Evolutionary conservation across 2,888 invertebrate genomes (phyloP).

Genomic region (Phrixothrix hirtus): DNA sequence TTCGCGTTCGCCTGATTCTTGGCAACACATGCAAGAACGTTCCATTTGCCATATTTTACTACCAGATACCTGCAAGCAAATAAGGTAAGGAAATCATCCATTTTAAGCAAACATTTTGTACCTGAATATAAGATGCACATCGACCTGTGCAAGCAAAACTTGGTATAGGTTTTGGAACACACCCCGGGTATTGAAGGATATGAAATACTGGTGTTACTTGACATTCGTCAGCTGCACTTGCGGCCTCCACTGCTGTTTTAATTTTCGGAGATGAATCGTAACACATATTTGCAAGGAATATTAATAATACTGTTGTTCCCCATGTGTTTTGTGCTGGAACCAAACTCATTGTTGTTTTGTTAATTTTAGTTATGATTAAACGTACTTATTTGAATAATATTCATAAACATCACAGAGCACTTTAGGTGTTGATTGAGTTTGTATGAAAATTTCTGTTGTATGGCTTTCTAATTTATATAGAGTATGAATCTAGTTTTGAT

Average conservation of each 20-base stretch:
- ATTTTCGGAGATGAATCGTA: conserved; percentile 45
- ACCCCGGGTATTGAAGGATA: conserved; percentile 87
- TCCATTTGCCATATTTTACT: conserved; percentile 97
- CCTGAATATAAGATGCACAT: conserved; percentile 91
- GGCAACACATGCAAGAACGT: conserved; percentile 92
- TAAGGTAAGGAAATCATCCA: too few relatives aligned
- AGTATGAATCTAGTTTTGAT: conserved; percentile 24
- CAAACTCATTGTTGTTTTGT: conserved; percentile 27
- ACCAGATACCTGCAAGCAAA: conserved; percentile 75
- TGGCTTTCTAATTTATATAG: conserved; percentile 10
- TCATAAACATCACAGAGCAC: conserved; percentile 16
- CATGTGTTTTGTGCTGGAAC: conserved; percentile 36
- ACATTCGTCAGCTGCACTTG: conserved; percentile 72
- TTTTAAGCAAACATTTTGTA: too few relatives aligned
- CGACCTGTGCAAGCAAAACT: conserved; percentile 91
- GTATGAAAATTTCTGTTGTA: neutral
- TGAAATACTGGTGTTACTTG: conserved; percentile 91
- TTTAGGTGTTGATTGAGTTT: neutral
- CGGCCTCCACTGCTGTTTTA: conserved; percentile 45
- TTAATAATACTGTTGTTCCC: conserved; percentile 38
- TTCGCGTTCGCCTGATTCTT: conserved; percentile 90
- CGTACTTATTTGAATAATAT: conserved; percentile 21
- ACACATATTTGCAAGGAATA: conserved; percentile 50
- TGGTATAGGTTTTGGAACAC: conserved; percentile 89
- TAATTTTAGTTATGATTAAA: conserved; percentile 14